Base-by-base conservation (phyloP, 2,888 invertebrate species). In the Antheraea assamensis region DNA sequence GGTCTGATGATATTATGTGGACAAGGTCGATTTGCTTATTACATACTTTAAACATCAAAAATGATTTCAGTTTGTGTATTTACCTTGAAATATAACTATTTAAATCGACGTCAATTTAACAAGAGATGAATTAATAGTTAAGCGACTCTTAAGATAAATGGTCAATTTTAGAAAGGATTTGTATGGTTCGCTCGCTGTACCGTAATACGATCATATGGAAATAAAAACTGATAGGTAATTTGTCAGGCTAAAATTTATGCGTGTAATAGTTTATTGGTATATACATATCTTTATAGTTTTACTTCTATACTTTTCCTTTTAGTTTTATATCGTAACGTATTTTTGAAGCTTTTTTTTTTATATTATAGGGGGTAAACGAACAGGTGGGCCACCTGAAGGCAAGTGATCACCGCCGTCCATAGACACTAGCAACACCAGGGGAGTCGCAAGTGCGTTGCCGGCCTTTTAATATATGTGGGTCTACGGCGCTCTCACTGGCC, bases 21-120 rank as follows among this genome's bases (percentile, higher is more conserved):
- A 79, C 90, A 90, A 92, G 92, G 92, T 84, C 88, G 81, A 79
- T 83, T 81, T 79, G 78, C 78, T 83, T 79, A 75, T 72, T 31
- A 72, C 27, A 31, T 30, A 58, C 47, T 70, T 72, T 68, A 74
- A 72, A 74, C 61, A 61, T 72, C 61, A 68, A 71, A 75, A 75
- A 74, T 71, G 58, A 71, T 58, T 73, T 73, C 42, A 73, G 70
- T 27, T 17, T 70, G 52, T 68, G 3, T 52, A n/a, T n/a, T 52
- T 42, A n/a, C 64, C 73, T 73, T 74, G 74, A 47, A 42, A 27
- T 10, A 27, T 10, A 35, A 5, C 55, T 71, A 42, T 31, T 35
- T 52, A 24, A 58, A 73, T 58, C 31, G 35, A 68, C 19, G 68
- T 35, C n/a, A 35, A 68, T 35, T 31, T 24, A 35, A 21, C 35